Percentiles rank a stretch among this genome's conserved stretches.
These are phyloP conservation scores for Bombus superbus DNA, from an alignment of 1,140 invertebrate species.

Conservation along the genomic window DNA sequence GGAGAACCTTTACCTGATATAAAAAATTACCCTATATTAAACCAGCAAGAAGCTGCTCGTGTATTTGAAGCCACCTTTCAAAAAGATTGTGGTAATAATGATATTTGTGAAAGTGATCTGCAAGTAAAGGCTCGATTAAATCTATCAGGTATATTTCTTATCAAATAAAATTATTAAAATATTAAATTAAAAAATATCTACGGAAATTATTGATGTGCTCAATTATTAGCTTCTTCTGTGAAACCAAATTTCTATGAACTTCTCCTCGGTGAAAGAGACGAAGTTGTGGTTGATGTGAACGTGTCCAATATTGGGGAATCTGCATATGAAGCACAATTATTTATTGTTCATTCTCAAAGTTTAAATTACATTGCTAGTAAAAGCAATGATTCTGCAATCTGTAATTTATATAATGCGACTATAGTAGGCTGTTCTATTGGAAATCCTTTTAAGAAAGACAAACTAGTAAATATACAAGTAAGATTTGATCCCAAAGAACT, in stretches of 20 bases:
- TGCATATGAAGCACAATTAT: conserved; percentile 94
- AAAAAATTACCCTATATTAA: conserved; percentile 92
- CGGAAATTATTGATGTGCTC: conserved; percentile 16
- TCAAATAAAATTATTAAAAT: conserved; percentile 19
- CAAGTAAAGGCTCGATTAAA: conserved; percentile 86
- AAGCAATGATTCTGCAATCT: conserved; percentile 84
- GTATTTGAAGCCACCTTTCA: conserved; percentile 94
- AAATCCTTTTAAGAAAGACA: conserved; percentile 92
- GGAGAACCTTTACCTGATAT: conserved; percentile 87
- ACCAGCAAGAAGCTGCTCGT: conserved; percentile 92
- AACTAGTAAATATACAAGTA: conserved; percentile 86
- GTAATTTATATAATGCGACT: conserved; percentile 89
- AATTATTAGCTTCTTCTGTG: conserved; percentile 67
- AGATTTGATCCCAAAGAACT: conserved; percentile 91
- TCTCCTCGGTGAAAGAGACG: conserved; percentile 89
- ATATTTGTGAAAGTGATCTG: conserved; percentile 94
- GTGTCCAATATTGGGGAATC: conserved; percentile 92
- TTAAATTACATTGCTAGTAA: conserved; percentile 91
- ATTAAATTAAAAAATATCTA: conserved; percentile 11
- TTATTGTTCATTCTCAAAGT: conserved; percentile 89
- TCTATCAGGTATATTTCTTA: conserved; percentile 81
- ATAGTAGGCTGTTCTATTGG: conserved; percentile 92
- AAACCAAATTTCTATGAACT: conserved; percentile 79
- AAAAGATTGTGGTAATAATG: conserved; percentile 96
- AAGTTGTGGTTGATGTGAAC: conserved; percentile 89